Evolutionary conservation across 2,797 vertebrate species (phyloP).

Genomic region (Aulostomus chinensis): DNA sequence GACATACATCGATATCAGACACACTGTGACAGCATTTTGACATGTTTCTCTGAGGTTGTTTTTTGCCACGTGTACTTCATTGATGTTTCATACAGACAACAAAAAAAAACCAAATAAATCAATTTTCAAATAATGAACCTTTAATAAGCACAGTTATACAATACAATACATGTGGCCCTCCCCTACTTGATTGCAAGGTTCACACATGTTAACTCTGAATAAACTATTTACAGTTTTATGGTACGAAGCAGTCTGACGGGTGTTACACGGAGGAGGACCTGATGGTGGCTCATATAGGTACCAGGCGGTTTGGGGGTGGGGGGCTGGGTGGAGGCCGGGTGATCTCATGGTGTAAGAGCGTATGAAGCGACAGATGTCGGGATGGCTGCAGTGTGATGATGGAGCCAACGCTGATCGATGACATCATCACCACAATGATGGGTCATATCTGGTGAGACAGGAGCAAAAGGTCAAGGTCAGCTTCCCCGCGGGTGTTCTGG

Average conservation of each 20-base stretch:
- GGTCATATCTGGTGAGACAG: slow-evolving; percentile 85
- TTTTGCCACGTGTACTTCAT: no score
- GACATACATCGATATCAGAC: no score
- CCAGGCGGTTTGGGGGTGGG: background rate
- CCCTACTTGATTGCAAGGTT: slow-evolving; percentile 73
- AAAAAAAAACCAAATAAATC: background rate
- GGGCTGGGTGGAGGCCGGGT: slow-evolving; percentile 21
- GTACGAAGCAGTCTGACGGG: slow-evolving; percentile 73
- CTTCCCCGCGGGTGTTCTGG: background rate
- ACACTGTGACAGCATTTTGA: no score
- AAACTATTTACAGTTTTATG: slow-evolving; percentile 81
- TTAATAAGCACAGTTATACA: slow-evolving; percentile 81
- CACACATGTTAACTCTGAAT: slow-evolving; percentile 72
- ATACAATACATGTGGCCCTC: slow-evolving; percentile 69
- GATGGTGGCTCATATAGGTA: background rate
- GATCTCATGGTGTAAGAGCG: slow-evolving; percentile 13
- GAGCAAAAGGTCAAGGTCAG: slow-evolving; percentile 23
- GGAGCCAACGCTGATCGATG: slow-evolving; percentile 32
- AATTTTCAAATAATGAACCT: slow-evolving; percentile 73
- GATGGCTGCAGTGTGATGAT: slow-evolving; percentile 47
- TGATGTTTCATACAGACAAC: slow-evolving; percentile 10
- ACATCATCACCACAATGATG: slow-evolving; percentile 92
- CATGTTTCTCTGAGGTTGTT: no score
- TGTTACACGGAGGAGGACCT: slow-evolving; percentile 25
- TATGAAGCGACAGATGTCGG: slow-evolving; percentile 22